Base-by-base conservation (phyloP, 1,140 invertebrate genomes). In the Saccostrea glomerata region DNA sequence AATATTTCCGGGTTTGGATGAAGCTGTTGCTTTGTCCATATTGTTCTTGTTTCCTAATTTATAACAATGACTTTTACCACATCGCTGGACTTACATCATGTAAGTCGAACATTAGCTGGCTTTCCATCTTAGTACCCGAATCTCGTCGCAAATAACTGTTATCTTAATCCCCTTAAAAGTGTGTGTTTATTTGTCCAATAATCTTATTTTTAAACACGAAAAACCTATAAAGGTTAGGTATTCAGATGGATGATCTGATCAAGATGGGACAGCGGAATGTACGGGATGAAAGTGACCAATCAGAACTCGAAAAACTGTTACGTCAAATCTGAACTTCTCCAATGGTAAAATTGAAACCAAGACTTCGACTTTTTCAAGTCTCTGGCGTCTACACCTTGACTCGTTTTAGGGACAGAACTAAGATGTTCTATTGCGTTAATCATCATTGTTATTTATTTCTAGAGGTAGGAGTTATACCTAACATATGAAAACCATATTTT, bases 91-190 rank as follows among this genome's bases (percentile, higher is more conserved):
- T 30, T 77, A 73, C 66, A 73, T 23, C 25, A 73, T 73, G 66
- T 30, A 73, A 73, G 11, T 73, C 66, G 66, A 73, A 73, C 12
- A 77, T 77, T 77, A 77, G 13, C 70, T 36, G 15, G 70, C 70
- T 77, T 77, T 77, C 30, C 70, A 77, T 25, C 70, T 77, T 77
- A 25, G 70, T 77, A 77, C 70, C 70, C 4, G 70, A 77, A 25
- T 30, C 70, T 30, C 23, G 23, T 25, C 25, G 23, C 70, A 77
- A 77, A 77, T 77, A 77, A 25, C 70, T 36, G 23, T 77, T 77
- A 77, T 77, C 70, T 77, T 77, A 77, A 77, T 77, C 70, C 70
- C 70, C 70, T 77, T 77, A 77, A 77, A 77, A 77, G 70, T 77
- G 70, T 77, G 70, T 77, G 70, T 77, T 77, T 77, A 77, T 77